Base-by-base conservation (phyloP, 2,888 invertebrate species). In the Julus scandinavius region DNA sequence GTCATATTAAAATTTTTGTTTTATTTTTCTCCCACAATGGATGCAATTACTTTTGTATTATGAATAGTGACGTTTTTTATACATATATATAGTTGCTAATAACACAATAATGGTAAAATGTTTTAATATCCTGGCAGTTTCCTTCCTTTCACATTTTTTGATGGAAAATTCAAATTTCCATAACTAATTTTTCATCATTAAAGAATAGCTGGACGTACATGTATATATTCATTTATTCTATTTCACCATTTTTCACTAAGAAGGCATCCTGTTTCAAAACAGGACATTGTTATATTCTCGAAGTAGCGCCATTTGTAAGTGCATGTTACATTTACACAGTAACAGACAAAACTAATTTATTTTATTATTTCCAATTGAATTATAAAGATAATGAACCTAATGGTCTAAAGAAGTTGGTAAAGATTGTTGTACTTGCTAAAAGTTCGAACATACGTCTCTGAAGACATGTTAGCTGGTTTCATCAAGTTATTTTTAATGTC, bases 41-140 rank as follows among this genome's bases (percentile, higher is more conserved):
- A 80, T 80, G 80, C 80, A 80, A 80, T 80, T 80, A 80, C 80
- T 80, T 80, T 80, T 80, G 80, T 80, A 80, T 80, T 80, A 80
- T 80, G 80, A 38, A 80, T 80, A 45, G 2, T 45, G 45, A 29
- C 80, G 38, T 15, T 0, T 80, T 80, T 72, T 54, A 38, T 80
- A n/a, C n/a, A 4, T 38, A 29, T 5, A 38, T 13, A 38, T 29
- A 29, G 29, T 29, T 80, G 80, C 80, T 80, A 72, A 80, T 80
- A 80, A 80, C 80, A 80, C 80, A 80, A 80, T 80, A 38, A 80
- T 80, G 80, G 80, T 38, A 80, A 80, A 80, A 15, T 80, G 80
- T 80, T 80, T 80, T 29, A 80, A 13, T 80, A 38, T 9, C 13
- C 29, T 80, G 7, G 80, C 13, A 38, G 80, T 40, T 80, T 80